Evolutionary conservation across 2,113 vertebrate genomes (phyloP).

Genomic region (Macroglossus sobrinus): DNA sequence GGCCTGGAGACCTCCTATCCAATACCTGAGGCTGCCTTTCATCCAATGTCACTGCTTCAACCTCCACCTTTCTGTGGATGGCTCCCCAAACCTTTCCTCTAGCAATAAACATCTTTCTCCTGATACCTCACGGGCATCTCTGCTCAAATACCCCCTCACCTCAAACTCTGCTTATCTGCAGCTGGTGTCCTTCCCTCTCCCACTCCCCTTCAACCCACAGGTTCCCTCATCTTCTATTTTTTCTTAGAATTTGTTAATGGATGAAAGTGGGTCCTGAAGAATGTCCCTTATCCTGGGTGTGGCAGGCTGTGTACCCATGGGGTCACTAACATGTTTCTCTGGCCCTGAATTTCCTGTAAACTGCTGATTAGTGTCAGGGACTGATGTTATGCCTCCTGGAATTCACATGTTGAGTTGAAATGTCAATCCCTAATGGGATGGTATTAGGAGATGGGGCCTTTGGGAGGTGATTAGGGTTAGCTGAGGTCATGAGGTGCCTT

Average conservation of each 20-base stretch:
- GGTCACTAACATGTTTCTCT: not conserved
- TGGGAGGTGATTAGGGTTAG: not conserved
- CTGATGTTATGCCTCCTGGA: not conserved
- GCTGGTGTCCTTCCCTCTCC: not conserved
- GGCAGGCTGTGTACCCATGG: not conserved
- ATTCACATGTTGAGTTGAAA: not conserved
- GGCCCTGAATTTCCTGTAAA: not conserved
- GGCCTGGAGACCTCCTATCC: not conserved
- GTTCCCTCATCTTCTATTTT: not conserved
- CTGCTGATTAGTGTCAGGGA: not conserved
- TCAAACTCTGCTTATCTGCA: not conserved
- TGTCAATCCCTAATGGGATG: not conserved
- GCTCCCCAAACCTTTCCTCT: not conserved
- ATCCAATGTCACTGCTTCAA: not conserved
- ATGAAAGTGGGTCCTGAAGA: not conserved
- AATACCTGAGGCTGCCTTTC: not conserved
- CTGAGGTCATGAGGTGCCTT: not conserved
- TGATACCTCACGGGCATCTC: not conserved
- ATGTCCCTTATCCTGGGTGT: not conserved
- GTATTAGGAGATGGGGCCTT: not conserved
- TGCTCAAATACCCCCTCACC: not conserved
- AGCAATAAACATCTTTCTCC: not conserved
- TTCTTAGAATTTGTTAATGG: not conserved
- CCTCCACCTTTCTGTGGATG: not conserved
- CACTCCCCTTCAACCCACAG: not conserved